Evolutionary conservation across 2,113 vertebrate genomes (phyloP).

Genomic region (Rana temporaria): DNA sequence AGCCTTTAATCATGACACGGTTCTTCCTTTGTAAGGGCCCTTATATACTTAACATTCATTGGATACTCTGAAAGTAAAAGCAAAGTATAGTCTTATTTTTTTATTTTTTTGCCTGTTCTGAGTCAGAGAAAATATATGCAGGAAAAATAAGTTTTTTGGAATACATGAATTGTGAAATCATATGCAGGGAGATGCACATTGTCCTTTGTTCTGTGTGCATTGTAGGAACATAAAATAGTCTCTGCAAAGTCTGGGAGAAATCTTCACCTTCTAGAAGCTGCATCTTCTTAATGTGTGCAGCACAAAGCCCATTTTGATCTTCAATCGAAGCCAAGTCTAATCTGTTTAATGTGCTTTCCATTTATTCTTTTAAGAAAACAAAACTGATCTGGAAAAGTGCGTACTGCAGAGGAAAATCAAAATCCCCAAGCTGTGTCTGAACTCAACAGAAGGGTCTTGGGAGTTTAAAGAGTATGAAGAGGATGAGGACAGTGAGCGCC

Average conservation of each 20-base stretch:
- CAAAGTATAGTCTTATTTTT: too few species aligned
- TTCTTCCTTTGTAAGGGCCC: too few species aligned
- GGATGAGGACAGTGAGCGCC: conserved; percentile 87
- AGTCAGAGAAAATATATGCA: not conserved
- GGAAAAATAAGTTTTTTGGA: conserved; percentile 26
- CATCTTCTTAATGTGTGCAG: conserved; percentile 32
- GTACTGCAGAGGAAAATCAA: conserved; percentile 99
- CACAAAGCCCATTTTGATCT: conserved; percentile 41
- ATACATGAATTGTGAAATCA: not conserved
- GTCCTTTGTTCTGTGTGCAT: conserved; percentile 28
- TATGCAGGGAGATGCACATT: not conserved
- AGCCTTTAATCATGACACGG: too few species aligned
- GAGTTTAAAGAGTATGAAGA: conserved; percentile 88
- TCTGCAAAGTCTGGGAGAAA: not conserved
- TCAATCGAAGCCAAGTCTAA: conserved; percentile 23
- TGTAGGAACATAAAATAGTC: conserved; percentile 26
- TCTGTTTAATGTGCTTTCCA: conserved; percentile 35
- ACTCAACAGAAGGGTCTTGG: conserved; percentile 88
- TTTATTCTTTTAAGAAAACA: conserved; percentile 80
- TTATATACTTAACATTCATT: too few species aligned
- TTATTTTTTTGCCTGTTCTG: not conserved
- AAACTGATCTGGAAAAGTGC: conserved; percentile 95
- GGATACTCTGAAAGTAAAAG: too few species aligned
- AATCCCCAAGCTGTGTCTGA: conserved; percentile 96
- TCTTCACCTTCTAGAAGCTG: not conserved